Evolutionary conservation across 1,140 invertebrate species (phyloP).

Genomic region (Nephila pilipes): DNA sequence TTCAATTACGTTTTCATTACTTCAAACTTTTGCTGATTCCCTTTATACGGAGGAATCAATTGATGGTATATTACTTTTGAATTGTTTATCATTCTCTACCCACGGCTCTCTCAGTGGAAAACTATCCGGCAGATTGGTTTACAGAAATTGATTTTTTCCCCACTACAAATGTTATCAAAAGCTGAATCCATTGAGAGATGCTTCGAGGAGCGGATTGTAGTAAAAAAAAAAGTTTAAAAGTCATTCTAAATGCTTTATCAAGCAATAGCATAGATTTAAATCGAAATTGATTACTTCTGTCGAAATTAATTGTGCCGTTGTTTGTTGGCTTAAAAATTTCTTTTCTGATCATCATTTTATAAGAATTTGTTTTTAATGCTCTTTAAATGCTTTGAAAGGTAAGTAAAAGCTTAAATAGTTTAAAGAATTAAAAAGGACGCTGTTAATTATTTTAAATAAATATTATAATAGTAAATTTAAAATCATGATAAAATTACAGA

Average conservation of each 20-base stretch:
- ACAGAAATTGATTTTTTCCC: neutral
- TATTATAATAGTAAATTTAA: no score
- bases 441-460: no score
- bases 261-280: neutral
- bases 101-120: neutral
- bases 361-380: no score
- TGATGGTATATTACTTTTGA: conserved; percentile 50
- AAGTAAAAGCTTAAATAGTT: no score
- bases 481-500: no score
- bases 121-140: conserved; percentile 10
- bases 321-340: no score
- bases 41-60: conserved; percentile 49
- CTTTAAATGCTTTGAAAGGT: no score
- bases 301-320: neutral
- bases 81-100: conserved; percentile 47
- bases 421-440: no score
- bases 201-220: neutral
- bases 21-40: conserved; percentile 60
- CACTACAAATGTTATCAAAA: neutral
- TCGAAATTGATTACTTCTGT: neutral
- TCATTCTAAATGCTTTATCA: neutral
- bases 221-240: neutral
- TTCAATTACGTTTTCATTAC: conserved; percentile 76
- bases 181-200: neutral
- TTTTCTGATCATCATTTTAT: no score